A percentile compares a stretch with the other conserved stretches of the same genome.
Conservation (phyloP, 2,113 vertebrate species). For the Hippocampus zosterae region DNA sequence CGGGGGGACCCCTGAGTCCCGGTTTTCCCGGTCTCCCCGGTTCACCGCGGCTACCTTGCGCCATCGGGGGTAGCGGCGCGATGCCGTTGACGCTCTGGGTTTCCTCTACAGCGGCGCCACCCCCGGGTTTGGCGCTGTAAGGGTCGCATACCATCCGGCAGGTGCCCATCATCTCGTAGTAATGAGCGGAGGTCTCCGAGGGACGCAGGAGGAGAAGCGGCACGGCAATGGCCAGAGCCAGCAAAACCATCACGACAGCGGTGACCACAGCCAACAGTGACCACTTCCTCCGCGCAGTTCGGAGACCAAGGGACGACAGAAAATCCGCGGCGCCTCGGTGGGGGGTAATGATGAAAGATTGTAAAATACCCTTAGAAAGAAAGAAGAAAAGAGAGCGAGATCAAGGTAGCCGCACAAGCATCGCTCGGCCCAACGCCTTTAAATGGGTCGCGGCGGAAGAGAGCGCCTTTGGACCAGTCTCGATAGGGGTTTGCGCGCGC, state of each 20-base stretch:
- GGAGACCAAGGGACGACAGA: conserved; percentile 66
- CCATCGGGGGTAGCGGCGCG: conserved; percentile 69
- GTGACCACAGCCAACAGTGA: conserved; percentile 68
- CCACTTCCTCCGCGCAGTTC: conserved; percentile 69
- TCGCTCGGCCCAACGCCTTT: conserved; percentile 11
- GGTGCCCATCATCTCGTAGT: conserved; percentile 91
- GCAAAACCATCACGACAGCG: conserved; percentile 75
- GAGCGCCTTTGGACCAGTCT: conserved; percentile 27
- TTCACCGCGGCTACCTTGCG: conserved; percentile 80
- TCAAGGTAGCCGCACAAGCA: conserved; percentile 23
- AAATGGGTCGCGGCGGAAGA: conserved; percentile 11
- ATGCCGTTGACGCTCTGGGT: conserved; percentile 77
- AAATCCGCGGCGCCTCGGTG: conserved; percentile 68
- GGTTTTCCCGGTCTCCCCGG: conserved; percentile 81
- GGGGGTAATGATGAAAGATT: conserved; percentile 71
- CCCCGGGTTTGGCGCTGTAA: conserved; percentile 67
- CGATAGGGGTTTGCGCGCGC: conserved; percentile 37
- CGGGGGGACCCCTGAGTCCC: conserved; percentile 77
- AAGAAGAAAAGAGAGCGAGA: neutral
- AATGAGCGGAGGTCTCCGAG: conserved; percentile 73
- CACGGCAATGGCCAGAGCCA: conserved; percentile 74
- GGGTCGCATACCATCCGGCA: conserved; percentile 90
- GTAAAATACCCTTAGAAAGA: conserved; percentile 18
- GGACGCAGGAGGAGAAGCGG: conserved; percentile 72
- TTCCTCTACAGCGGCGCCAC: conserved; percentile 75